phyloP scores from a whole-genome alignment of 64 coral and sea anemone genomes.

The Stylophora pistillata region DNA sequence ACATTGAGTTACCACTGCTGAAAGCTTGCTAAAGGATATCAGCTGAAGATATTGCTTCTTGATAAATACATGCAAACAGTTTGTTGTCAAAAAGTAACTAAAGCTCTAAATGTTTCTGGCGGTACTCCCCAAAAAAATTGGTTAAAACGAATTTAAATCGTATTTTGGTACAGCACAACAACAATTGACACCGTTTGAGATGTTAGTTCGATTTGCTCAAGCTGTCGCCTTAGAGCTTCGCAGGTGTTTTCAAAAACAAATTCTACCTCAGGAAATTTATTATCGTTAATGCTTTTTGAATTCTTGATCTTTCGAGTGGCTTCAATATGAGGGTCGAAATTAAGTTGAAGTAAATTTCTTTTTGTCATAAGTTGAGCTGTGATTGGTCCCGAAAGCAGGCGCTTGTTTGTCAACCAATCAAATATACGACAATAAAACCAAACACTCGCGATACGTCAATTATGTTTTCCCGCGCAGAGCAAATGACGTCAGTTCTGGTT shows the following conservation, averaged over 20 bases:
- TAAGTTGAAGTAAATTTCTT: no score
- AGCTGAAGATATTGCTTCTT: neutral
- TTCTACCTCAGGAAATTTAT: neutral
- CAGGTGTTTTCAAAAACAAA: neutral
- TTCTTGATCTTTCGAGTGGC: no score
- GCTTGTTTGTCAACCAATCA: no score
- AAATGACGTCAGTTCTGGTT: no score
- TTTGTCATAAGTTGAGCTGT: no score
- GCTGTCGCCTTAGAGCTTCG: neutral
- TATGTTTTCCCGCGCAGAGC: no score
- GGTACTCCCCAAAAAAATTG: neutral
- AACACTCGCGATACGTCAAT: no score
- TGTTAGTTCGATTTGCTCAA: neutral
- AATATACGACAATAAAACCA: no score
- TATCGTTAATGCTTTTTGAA: neutral
- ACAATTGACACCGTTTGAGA: neutral
- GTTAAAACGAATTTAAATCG: neutral
- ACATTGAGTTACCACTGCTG: neutral
- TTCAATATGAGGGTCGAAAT: no score
- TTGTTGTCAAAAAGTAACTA: neutral
- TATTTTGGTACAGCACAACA: neutral
- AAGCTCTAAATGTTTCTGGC: neutral
- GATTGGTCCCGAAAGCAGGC: no score
- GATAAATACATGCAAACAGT: neutral
- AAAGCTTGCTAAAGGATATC: neutral